Conservation (phyloP, 2,888 invertebrate genomes). For the Dicyrtoma fusca region DNA sequence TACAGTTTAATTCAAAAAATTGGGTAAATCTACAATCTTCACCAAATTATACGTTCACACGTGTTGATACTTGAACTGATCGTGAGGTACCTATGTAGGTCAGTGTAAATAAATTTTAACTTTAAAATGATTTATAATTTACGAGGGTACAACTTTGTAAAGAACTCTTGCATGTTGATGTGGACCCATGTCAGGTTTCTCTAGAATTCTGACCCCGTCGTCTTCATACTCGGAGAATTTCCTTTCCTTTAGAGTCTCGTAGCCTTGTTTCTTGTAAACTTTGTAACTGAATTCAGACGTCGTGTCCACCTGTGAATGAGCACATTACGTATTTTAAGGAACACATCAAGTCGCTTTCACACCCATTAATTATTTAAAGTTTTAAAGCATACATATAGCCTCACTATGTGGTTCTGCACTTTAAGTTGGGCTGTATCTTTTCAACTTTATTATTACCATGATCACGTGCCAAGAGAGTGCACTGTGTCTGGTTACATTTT, state of each 20-base stretch:
- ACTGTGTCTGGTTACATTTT: too few relatives aligned
- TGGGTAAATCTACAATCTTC: too few relatives aligned
- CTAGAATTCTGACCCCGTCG: slow-evolving; percentile 30
- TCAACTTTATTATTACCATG: too few relatives aligned
- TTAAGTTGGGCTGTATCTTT: too few relatives aligned
- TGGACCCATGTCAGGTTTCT: slow-evolving; percentile 16
- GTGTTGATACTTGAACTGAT: too few relatives aligned
- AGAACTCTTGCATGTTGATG: slow-evolving; percentile 24
- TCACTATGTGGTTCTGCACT: not conserved
- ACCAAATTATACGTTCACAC: too few relatives aligned
- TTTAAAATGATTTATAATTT: too few relatives aligned
- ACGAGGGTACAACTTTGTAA: slow-evolving; percentile 18
- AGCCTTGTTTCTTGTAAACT: slow-evolving; percentile 37
- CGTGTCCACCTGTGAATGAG: slow-evolving; percentile 42
- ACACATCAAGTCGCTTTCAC: not conserved
- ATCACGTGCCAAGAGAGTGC: too few relatives aligned
- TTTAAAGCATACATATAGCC: not conserved
- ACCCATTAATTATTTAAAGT: not conserved
- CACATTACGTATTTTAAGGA: too few relatives aligned
- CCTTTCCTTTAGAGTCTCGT: slow-evolving; percentile 20
- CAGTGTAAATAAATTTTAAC: too few relatives aligned
- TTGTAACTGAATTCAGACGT: slow-evolving; percentile 41
- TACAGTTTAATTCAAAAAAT: too few relatives aligned
- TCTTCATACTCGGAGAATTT: slow-evolving; percentile 32
- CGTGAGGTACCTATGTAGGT: too few relatives aligned